Conservation (phyloP, 2,113 vertebrate species). For the Dromaius novaehollandiae region DNA sequence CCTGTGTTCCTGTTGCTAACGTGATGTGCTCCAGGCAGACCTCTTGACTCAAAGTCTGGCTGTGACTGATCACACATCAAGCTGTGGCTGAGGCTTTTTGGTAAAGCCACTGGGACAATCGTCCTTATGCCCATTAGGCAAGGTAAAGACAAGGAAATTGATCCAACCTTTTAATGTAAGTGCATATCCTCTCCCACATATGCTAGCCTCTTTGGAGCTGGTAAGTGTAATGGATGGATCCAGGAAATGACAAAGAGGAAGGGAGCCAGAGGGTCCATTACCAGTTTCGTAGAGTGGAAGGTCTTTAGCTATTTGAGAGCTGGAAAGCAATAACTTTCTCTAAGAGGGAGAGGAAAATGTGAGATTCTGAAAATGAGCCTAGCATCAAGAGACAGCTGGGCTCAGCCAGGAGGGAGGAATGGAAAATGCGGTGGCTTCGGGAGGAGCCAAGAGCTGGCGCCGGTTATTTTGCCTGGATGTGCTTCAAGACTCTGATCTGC, state of each 20-base stretch:
- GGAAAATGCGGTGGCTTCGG: not conserved
- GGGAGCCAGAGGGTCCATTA: slow-evolving; percentile 47
- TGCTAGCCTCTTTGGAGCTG: not conserved
- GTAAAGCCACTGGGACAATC: not conserved
- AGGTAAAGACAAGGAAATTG: not conserved
- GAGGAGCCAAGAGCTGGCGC: not conserved
- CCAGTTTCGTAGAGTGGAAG: not conserved
- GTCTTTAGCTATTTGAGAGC: not conserved
- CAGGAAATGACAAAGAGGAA: not conserved
- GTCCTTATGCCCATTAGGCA: not conserved
- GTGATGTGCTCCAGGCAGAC: rapidly evolving
- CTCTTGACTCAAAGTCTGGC: not conserved
- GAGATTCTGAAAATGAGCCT: not conserved
- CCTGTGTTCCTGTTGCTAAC: rapidly evolving
- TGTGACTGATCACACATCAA: not conserved
- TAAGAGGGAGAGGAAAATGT: not conserved
- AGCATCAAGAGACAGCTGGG: not conserved
- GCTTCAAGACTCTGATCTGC: not conserved
- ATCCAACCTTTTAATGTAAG: not conserved
- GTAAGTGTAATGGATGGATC: not conserved
- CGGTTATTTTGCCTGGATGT: not conserved
- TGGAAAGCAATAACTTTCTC: not conserved
- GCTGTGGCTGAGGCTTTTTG: not conserved
- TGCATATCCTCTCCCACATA: not conserved
- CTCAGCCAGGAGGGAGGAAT: not conserved